Percentiles rank a stretch among this genome's conserved stretches.
These are phyloP conservation scores for Thalassoma bifasciatum DNA, from an alignment of 2,113 vertebrate genomes.

Conservation along the genomic window DNA sequence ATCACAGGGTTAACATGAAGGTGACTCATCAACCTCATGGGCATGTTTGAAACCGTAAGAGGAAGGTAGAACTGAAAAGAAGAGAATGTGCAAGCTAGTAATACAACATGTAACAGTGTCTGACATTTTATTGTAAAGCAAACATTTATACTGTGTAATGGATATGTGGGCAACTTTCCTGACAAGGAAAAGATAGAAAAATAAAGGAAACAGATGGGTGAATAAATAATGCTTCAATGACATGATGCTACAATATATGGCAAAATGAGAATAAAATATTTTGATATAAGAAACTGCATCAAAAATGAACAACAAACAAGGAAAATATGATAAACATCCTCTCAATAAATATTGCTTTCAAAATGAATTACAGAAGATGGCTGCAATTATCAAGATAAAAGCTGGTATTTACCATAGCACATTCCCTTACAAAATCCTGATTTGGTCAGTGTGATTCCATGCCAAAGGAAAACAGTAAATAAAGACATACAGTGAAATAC, in stretches of 20 bases:
- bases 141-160: conserved; percentile 19
- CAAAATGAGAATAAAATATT: conserved; percentile 22
- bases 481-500: conserved; percentile 45
- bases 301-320: conserved; percentile 16
- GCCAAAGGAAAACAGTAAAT: conserved; percentile 54
- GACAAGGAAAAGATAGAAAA: conserved; percentile 8
- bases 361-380: conserved; percentile 59
- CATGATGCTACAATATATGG: conserved; percentile 37
- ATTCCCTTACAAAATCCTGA: conserved; percentile 24
- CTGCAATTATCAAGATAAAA: conserved; percentile 28
- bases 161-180: conserved; percentile 18
- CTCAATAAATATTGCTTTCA: conserved; percentile 61
- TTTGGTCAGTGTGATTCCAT: conserved; percentile 40
- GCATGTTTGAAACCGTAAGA: too few relatives aligned
- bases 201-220: conserved; percentile 9
- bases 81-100: too few relatives aligned
- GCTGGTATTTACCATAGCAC: conserved; percentile 21
- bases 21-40: too few relatives aligned
- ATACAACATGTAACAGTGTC: conserved; percentile 2
- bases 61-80: too few relatives aligned
- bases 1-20: too few relatives aligned
- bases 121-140: conserved; percentile 64
- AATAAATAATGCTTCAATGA: conserved; percentile 9
- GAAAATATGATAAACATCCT: conserved; percentile 33
- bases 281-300: conserved; percentile 5